Base-by-base conservation (phyloP, 2,888 invertebrate genomes). In the Cataglyphis albicans region DNA sequence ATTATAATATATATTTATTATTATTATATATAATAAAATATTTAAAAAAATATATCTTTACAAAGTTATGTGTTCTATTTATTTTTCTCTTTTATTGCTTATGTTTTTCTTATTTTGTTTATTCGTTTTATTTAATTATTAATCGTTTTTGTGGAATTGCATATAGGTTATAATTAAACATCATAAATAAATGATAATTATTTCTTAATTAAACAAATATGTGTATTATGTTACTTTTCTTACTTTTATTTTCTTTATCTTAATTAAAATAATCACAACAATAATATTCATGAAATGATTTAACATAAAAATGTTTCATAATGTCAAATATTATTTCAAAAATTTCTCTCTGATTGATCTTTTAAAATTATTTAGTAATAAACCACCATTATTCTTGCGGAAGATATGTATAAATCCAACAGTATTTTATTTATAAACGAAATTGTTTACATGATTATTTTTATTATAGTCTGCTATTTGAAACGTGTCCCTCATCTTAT, bases 281-380 rank as follows among this genome's bases (percentile, higher is more conserved):
- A 52, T 7, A n/a, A n/a, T 52, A 52, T 52, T 52, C n/a, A 7
- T n/a, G n/a, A 52, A n/a, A 52, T 48, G 48, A 48, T 48, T 48
- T 18, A 48, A 48, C 2, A 7, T n/a, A n/a, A 52, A 7, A 52
- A 7, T 48, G 6, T 52, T 1, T n/a, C 7, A n/a, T n/a, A 52
- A 52, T 48, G 18, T 48, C 18, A 48, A 48, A 48, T 48, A 18
- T 48, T 48, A 48, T 18, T 48, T 48, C 18, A 48, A 48, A 6
- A 52, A 52, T 52, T n/a, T 7, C 5, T 52, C 7, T 52, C 4
- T n/a, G 52, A 52, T 52, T n/a, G n/a, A 1, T 7, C n/a, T 52
- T n/a, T 52, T n/a, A 52, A 52, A n/a, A 7, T n/a, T n/a, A 52
- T 52, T 52, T 52, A 52, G 52, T n/a, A 52, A 52, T 52, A 52